Evolutionary conservation across 2,888 invertebrate genomes (phyloP).

Genomic region (Vanessa cardui): DNA sequence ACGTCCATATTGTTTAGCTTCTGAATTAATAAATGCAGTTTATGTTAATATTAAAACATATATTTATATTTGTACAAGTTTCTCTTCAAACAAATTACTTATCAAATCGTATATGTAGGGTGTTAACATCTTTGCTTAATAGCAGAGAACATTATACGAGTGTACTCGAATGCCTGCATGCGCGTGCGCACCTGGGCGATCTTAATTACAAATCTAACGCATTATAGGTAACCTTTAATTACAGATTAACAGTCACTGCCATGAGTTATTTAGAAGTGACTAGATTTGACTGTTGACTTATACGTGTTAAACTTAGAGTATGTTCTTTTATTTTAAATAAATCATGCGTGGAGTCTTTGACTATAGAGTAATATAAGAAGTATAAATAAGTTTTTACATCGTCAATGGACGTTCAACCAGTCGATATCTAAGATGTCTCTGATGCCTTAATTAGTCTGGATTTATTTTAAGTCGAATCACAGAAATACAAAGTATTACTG

Average conservation of each 20-base stretch:
- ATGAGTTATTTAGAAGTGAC: neutral
- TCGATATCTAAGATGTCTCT: too few species aligned
- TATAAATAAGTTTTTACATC: too few species aligned
- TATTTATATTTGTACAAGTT: neutral
- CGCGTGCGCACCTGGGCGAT: slow-evolving; percentile 59
- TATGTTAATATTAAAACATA: too few species aligned
- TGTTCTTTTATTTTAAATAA: too few species aligned
- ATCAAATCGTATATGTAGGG: neutral
- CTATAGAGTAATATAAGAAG: too few species aligned
- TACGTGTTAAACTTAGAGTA: neutral
- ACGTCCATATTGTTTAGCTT: too few species aligned
- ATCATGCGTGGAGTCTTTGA: too few species aligned
- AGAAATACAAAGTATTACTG: too few species aligned
- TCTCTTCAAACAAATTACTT: neutral
- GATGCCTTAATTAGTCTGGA: too few species aligned
- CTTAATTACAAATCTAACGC: slow-evolving; percentile 67
- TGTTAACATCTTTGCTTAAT: neutral
- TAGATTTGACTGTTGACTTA: slow-evolving; percentile 1
- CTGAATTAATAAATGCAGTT: too few species aligned
- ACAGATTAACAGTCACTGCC: slow-evolving; percentile 45
- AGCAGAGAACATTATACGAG: neutral
- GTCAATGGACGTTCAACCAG: too few species aligned
- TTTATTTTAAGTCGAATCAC: too few species aligned
- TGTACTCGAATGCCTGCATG: slow-evolving; percentile 1
- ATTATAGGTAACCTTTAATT: slow-evolving; percentile 56